These are phyloP conservation scores for Prionailurus bengalensis DNA, from an alignment of 2,113 vertebrate species.

Conservation along the genomic window DNA sequence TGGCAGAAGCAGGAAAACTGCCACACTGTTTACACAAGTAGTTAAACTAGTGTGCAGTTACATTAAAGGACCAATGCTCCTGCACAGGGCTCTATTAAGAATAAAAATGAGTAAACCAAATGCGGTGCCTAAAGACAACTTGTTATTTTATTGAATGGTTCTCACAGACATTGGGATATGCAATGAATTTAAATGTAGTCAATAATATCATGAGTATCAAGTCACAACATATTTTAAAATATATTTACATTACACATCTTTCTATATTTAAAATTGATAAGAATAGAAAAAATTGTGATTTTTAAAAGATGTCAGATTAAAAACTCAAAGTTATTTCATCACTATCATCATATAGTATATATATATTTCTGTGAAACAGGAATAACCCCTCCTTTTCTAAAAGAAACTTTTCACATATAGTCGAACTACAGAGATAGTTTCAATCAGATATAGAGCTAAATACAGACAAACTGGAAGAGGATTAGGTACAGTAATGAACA, in stretches of 20 bases:
- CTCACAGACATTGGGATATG: slow-evolving; percentile 64
- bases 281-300: slow-evolving; percentile 50
- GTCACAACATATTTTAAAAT: slow-evolving; percentile 70
- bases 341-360: slow-evolving; percentile 54
- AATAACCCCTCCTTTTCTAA: slow-evolving; percentile 62
- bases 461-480: slow-evolving; percentile 53
- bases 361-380: slow-evolving; percentile 48
- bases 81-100: slow-evolving; percentile 34
- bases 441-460: slow-evolving; percentile 67
- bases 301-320: slow-evolving; percentile 50
- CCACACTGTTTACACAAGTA: slow-evolving; percentile 4
- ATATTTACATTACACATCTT: slow-evolving; percentile 67
- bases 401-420: slow-evolving; percentile 56
- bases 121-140: slow-evolving; percentile 71
- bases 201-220: slow-evolving; percentile 58
- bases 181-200: slow-evolving; percentile 69
- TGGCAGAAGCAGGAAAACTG: slow-evolving; percentile 59
- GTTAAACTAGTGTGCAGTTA: slow-evolving; percentile 59
- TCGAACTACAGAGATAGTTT: slow-evolving; percentile 57
- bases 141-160: slow-evolving; percentile 78
- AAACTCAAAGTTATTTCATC: slow-evolving; percentile 60
- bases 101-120: slow-evolving; percentile 76
- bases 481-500: slow-evolving; percentile 60
- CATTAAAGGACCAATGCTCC: slow-evolving; percentile 54
- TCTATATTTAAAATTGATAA: slow-evolving; percentile 66